These are phyloP conservation scores for Mystacides longicornis DNA, from an alignment of 2,888 invertebrate genomes.

Conservation along the genomic window DNA sequence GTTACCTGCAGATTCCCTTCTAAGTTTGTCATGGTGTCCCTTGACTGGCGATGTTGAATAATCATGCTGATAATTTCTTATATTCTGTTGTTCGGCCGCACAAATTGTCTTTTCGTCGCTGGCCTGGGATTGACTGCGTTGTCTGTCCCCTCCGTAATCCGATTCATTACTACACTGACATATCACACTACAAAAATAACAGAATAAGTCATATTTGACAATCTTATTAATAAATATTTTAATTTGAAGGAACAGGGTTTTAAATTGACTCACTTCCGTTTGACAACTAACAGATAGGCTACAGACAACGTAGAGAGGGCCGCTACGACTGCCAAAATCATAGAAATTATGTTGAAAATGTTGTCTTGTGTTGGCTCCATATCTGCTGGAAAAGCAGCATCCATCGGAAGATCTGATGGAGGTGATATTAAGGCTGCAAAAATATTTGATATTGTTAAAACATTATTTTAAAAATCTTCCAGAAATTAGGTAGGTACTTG, in stretches of 20 bases:
- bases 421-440: slow-evolving; percentile 32
- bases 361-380: slow-evolving; percentile 28
- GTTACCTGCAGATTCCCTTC: slow-evolving; percentile 25
- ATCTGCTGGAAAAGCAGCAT: slow-evolving; percentile 23
- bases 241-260: background rate
- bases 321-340: slow-evolving; percentile 28
- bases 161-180: slow-evolving; percentile 36
- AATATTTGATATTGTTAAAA: no score
- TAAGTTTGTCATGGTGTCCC: slow-evolving; percentile 44
- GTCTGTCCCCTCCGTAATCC: slow-evolving; percentile 35
- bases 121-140: slow-evolving; percentile 44
- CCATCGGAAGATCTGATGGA: slow-evolving; percentile 31
- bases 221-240: background rate
- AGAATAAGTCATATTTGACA: background rate
- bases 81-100: slow-evolving; percentile 58
- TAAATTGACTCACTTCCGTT: slow-evolving; percentile 27
- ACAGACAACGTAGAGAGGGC: slow-evolving; percentile 28
- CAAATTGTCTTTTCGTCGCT: slow-evolving; percentile 55
- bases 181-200: slow-evolving; percentile 33
- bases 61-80: slow-evolving; percentile 60
- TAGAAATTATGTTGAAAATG: slow-evolving; percentile 30
- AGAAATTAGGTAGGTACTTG: no score
- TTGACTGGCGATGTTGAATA: slow-evolving; percentile 52
- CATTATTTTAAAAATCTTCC: no score
- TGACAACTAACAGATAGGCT: slow-evolving; percentile 29